Base-by-base conservation (phyloP, 2,888 invertebrate species). In the Nudaria mundana region DNA sequence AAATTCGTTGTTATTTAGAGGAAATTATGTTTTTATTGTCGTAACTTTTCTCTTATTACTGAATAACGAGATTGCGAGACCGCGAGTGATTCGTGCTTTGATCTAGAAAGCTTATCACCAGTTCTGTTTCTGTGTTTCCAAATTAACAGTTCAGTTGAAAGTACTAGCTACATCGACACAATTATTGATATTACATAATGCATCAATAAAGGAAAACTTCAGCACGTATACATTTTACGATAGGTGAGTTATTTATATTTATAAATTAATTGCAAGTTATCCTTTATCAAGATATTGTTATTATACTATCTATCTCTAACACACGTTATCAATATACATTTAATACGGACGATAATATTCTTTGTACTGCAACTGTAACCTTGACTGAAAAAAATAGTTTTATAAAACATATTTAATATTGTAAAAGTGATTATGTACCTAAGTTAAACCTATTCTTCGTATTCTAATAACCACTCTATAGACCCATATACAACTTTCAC, bases 211-310 rank as follows among this genome's bases (percentile, higher is more conserved):
- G 47, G 44, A 50, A 46, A 30, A n/a, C 20, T 13, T 40, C 44
- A 36, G 30, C 44, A 23, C 44, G 59, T 47, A n/a, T n/a, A 51
- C 61, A 56, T 66, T 76, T 58, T 71, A 70, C 71, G 71, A 59
- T 71, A 72, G 71, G 79, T 79, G 59, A 73, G 79, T 77, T n/a
- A n/a, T n/a, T 56, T 45, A 11, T 41, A 42, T 25, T 30, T 53
- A 48, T 49, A 41, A 57, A 38, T 54, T n/a, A n/a, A n/a, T n/a
- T 48, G 34, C 29, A 40, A 44, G 46, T 49, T 59, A 66, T 54
- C 57, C 49, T n/a, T n/a, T 51, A 51, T 54, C 43, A 36, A 55
- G 56, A 55, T 54, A 28, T 28, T 13, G 14, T 28, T 28, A 13
- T n/a, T n/a, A n/a, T n/a, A n/a, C n/a, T 28, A 57, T 54, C 42